A percentile compares a stretch with the other conserved stretches of the same genome.
phyloP scores from a whole-genome alignment of 2,113 vertebrate genomes.

The Bos taurus region ARS-UCD2.0 NC_037333.1:114831501-114832000 shows the following conservation, averaged over 20 bases:
- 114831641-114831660: neutral
- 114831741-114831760: too few species aligned
- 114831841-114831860: fast-evolving
- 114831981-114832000: neutral
- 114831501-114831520: neutral
- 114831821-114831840: fast-evolving
- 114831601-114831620: fast-evolving
- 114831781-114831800: too few species aligned
- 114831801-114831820: neutral
- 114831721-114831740: neutral
- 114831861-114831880: neutral
- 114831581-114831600: too few species aligned
- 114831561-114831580: fast-evolving
- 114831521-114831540: neutral
- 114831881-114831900: neutral
- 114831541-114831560: fast-evolving
- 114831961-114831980: neutral
- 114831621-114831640: fast-evolving
- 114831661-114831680: fast-evolving
- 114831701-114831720: neutral
- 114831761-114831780: fast-evolving
- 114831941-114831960: neutral
- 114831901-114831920: neutral
- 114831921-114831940: neutral
- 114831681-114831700: neutral